Percentiles rank a stretch among this genome's conserved stretches.
These are phyloP conservation scores for Mechanitis messenoides DNA, from an alignment of 2,888 invertebrate genomes.

Conservation along the genomic window DNA sequence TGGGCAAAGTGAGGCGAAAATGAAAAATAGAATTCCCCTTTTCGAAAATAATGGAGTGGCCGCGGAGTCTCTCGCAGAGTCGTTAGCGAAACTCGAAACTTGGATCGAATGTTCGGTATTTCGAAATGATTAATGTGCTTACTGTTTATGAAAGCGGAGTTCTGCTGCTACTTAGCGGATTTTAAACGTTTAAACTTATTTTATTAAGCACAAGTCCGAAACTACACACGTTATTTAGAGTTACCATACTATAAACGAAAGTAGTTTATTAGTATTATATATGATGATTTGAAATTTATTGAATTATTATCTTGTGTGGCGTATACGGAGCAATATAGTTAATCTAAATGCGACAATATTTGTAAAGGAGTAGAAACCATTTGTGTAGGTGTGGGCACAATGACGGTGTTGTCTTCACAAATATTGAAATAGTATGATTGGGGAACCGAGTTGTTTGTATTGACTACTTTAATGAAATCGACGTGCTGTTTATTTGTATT, in stretches of 20 bases:
- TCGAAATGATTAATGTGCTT: conserved; percentile 58
- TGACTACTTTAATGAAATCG: conserved; percentile 12
- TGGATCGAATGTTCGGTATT: conserved; percentile 48
- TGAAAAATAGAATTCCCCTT: conserved; percentile 53
- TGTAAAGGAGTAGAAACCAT: conserved; percentile 39
- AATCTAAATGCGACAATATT: conserved; percentile 41
- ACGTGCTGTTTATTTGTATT: conserved; percentile 6
- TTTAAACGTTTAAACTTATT: conserved; percentile 12
- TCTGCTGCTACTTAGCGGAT: conserved; percentile 33
- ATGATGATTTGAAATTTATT: neutral
- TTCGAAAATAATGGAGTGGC: conserved; percentile 68
- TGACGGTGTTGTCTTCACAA: conserved; percentile 46
- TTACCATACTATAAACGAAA: conserved; percentile 9
- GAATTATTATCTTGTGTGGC: neutral
- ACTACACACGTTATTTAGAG: conserved; percentile 7
- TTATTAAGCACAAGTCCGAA: conserved; percentile 14
- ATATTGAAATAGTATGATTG: conserved; percentile 52
- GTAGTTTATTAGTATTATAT: neutral
- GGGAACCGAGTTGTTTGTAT: conserved; percentile 15
- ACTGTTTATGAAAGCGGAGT: conserved; percentile 37
- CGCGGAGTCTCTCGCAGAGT: conserved; percentile 55
- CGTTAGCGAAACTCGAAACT: conserved; percentile 56
- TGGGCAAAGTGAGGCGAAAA: conserved; percentile 44
- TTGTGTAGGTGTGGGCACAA: conserved; percentile 33
- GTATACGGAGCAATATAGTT: conserved; percentile 29